phyloP scores from a whole-genome alignment of 2,888 invertebrate species.

The Alviniconcha strummeri region DNA sequence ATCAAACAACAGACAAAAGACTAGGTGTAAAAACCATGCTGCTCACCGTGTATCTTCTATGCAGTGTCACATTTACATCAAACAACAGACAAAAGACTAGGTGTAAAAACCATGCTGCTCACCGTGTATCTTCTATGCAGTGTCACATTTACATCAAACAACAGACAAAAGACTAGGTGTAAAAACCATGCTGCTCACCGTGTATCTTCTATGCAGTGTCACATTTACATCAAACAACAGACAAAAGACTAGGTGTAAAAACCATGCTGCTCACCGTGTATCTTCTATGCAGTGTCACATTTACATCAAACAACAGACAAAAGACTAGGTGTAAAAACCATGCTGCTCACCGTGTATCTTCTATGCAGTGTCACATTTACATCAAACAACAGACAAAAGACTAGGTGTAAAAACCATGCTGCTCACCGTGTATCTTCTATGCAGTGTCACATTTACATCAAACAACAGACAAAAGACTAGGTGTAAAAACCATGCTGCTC shows the following conservation, averaged over 20 bases:
- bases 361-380: slow-evolving; percentile 74
- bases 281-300: slow-evolving; percentile 77
- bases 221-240: too few species aligned
- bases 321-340: too few species aligned
- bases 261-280: slow-evolving; percentile 78
- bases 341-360: slow-evolving; percentile 80
- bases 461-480: too few species aligned
- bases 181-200: slow-evolving; percentile 72
- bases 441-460: slow-evolving; percentile 72
- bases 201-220: slow-evolving; percentile 82
- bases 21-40: too few species aligned
- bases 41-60: slow-evolving; percentile 82
- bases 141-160: slow-evolving; percentile 58
- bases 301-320: too few species aligned
- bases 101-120: background rate
- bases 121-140: slow-evolving; percentile 83
- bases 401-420: too few species aligned
- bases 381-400: too few species aligned
- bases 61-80: slow-evolving; percentile 72
- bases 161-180: too few species aligned
- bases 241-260: too few species aligned
- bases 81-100: too few species aligned
- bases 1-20: too few species aligned
- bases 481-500: background rate
- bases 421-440: slow-evolving; percentile 82